Conservation (phyloP, 2,113 vertebrate genomes). For the Podarcis muralis region DNA sequence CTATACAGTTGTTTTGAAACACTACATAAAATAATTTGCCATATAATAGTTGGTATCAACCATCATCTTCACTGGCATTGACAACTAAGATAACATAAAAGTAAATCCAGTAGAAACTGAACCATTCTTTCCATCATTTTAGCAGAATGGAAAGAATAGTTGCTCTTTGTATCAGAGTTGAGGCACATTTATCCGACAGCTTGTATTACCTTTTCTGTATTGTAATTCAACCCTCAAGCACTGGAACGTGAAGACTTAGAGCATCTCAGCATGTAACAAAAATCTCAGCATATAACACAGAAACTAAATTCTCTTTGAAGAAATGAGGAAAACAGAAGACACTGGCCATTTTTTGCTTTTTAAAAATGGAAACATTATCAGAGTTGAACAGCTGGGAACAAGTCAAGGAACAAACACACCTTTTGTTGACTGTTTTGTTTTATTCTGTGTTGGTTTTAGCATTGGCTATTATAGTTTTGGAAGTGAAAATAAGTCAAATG, state of each 20-base stretch:
- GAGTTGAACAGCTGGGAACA: slow-evolving; percentile 12
- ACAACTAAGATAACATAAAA: slow-evolving; percentile 59
- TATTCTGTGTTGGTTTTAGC: slow-evolving; percentile 41
- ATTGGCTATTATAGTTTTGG: background rate
- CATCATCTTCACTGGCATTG: background rate
- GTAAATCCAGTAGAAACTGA: slow-evolving; percentile 49
- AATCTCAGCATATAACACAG: slow-evolving; percentile 7
- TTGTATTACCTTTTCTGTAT: slow-evolving; percentile 29
- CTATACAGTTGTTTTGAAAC: background rate
- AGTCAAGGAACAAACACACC: slow-evolving; percentile 22
- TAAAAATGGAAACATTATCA: background rate
- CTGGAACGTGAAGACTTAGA: slow-evolving; percentile 9
- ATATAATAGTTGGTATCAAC: background rate
- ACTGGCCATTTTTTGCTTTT: background rate
- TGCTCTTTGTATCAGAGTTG: slow-evolving; percentile 32
- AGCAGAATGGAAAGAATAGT: background rate
- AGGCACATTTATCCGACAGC: slow-evolving; percentile 38
- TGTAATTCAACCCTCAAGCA: slow-evolving; percentile 13
- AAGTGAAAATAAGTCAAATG: slow-evolving; percentile 41
- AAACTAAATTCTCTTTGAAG: slow-evolving; percentile 22
- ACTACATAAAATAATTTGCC: slow-evolving; percentile 38
- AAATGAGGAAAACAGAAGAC: background rate
- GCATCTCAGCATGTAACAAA: background rate
- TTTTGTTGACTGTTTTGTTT: slow-evolving; percentile 31
- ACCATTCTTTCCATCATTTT: slow-evolving; percentile 5